A percentile compares a stretch with the other conserved stretches of the same genome.
phyloP scores from a whole-genome alignment of 2,888 invertebrate genomes.

The Eledona agricola region DNA sequence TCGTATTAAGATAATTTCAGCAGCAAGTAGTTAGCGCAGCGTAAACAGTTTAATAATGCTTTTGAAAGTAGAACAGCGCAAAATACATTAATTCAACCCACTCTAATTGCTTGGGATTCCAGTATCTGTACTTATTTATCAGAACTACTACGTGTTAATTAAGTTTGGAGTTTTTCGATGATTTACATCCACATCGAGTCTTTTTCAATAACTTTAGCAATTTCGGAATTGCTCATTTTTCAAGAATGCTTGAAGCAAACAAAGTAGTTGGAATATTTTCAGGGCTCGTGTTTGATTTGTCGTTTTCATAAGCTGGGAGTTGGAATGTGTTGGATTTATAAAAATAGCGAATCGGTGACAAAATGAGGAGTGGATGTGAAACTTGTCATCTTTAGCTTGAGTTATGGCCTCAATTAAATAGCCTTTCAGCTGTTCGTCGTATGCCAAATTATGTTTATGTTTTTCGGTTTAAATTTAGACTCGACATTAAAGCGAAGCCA shows the following conservation, averaged over 20 bases:
- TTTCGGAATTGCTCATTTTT: neutral
- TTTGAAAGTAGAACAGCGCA: no score
- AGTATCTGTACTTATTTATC: no score
- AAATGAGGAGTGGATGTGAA: constrained; percentile 1
- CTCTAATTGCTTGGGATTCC: no score
- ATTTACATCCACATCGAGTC: no score
- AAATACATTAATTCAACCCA: no score
- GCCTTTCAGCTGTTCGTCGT: constrained; percentile 6
- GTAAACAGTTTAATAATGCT: no score
- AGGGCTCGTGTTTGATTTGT: constrained; percentile 13
- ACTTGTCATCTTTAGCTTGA: constrained; percentile 12
- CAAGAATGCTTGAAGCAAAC: neutral
- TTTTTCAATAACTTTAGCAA: neutral
- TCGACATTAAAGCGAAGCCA: constrained; percentile 4
- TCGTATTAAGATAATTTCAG: no score
- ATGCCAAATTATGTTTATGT: constrained; percentile 8
- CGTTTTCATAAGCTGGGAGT: constrained; percentile 9
- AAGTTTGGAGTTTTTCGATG: no score
- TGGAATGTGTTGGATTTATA: no score
- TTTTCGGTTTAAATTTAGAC: constrained; percentile 6
- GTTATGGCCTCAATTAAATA: constrained; percentile 14
- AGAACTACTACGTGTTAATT: no score
- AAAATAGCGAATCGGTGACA: constrained; percentile 3
- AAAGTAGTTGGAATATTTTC: neutral
- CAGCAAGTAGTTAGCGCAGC: no score